These are phyloP conservation scores for Camponotus pennsylvanicus DNA, from an alignment of 1,140 invertebrate species.

Conservation along the genomic window DNA sequence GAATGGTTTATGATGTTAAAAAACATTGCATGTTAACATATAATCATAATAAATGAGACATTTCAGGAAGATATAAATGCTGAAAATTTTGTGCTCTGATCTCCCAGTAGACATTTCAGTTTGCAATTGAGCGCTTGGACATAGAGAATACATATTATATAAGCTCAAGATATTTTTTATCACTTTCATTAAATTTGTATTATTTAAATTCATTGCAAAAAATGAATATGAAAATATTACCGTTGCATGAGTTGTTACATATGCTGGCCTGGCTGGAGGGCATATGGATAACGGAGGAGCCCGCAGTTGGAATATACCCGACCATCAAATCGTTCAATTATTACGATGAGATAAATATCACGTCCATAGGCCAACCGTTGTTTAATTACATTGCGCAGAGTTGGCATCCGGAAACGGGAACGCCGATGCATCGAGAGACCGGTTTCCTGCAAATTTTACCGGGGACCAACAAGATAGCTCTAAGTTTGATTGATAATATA, in stretches of 20 bases:
- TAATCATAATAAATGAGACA: neutral
- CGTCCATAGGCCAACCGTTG: slow-evolving; percentile 88
- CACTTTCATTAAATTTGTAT: neutral
- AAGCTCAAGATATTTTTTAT: neutral
- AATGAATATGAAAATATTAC: slow-evolving; percentile 68
- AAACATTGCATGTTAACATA: neutral
- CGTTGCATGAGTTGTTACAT: slow-evolving; percentile 84
- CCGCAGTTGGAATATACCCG: slow-evolving; percentile 87
- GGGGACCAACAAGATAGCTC: slow-evolving; percentile 86
- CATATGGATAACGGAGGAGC: slow-evolving; percentile 86
- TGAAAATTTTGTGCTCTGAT: neutral
- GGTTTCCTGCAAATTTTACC: slow-evolving; percentile 89
- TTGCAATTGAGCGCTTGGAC: neutral
- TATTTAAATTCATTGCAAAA: neutral
- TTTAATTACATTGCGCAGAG: slow-evolving; percentile 87
- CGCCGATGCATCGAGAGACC: slow-evolving; percentile 89
- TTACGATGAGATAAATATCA: slow-evolving; percentile 88
- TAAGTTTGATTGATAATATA: slow-evolving; percentile 89
- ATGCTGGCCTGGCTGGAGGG: slow-evolving; percentile 88
- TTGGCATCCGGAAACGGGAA: slow-evolving; percentile 86
- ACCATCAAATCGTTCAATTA: slow-evolving; percentile 88
- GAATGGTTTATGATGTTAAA: neutral
- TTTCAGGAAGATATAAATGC: slow-evolving; percentile 11
- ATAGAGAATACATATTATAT: neutral
- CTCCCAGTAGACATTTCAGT: neutral